phyloP scores from a whole-genome alignment of 2,888 invertebrate species.

The Dasysyrphus albostriatus region DNA sequence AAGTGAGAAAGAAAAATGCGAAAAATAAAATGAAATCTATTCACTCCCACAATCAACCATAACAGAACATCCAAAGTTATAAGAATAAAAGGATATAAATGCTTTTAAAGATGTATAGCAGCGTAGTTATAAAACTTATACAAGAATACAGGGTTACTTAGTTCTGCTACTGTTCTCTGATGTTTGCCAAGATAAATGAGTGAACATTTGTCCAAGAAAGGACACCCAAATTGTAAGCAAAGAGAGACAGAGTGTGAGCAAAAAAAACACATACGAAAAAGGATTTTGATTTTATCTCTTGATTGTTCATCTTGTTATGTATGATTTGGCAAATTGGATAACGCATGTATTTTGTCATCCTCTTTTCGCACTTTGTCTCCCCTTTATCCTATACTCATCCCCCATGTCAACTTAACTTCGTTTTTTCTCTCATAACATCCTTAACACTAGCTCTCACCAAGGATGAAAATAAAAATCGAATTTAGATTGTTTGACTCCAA shows the following conservation, averaged over 20 bases:
- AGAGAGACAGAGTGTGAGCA: background rate
- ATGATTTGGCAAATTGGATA: slow-evolving; percentile 71
- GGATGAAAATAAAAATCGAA: slow-evolving; percentile 62
- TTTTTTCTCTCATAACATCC: background rate
- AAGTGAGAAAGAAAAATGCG: slow-evolving; percentile 8
- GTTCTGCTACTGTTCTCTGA: slow-evolving; percentile 11
- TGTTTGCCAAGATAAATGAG: slow-evolving; percentile 68
- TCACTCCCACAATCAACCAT: background rate
- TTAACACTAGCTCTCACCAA: slow-evolving; percentile 24
- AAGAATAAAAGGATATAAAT: slow-evolving; percentile 60
- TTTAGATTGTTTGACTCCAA: slow-evolving; percentile 60
- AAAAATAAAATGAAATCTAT: slow-evolving; percentile 2
- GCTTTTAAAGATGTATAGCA: slow-evolving; percentile 55
- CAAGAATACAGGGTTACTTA: slow-evolving; percentile 46
- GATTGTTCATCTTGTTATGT: slow-evolving; percentile 73
- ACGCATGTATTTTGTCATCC: slow-evolving; percentile 43
- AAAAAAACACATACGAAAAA: slow-evolving; percentile 18
- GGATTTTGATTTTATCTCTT: slow-evolving; percentile 65
- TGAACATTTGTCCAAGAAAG: slow-evolving; percentile 65
- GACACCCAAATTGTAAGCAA: slow-evolving; percentile 5
- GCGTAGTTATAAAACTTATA: slow-evolving; percentile 46
- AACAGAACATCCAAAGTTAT: slow-evolving; percentile 2
- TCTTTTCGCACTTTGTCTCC: background rate
- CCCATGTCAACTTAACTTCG: background rate
- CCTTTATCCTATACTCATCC: background rate